Evolutionary conservation across 2,113 vertebrate genomes (phyloP).

Genomic region (Rhizomys pruinosus): DNA sequence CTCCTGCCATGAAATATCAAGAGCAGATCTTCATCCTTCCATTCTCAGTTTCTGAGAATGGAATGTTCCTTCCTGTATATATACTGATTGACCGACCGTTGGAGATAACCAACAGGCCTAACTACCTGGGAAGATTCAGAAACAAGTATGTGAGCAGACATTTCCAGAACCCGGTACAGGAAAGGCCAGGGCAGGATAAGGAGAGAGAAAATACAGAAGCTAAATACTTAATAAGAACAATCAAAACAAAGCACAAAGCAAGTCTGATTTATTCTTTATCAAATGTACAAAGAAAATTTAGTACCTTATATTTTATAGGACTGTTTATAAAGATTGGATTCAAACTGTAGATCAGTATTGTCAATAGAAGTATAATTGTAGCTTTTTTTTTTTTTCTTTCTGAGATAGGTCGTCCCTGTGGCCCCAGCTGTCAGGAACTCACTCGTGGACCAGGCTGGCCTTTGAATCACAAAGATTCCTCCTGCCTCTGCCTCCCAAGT

Average conservation of each 20-base stretch:
- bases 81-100: no score
- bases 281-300: slow-evolving; percentile 16
- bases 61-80: background rate
- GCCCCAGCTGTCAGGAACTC: no score
- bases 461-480: no score
- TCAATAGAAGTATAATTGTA: background rate
- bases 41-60: background rate
- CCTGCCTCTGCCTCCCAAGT: no score
- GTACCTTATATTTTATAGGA: background rate
- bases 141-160: background rate
- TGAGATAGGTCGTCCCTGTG: no score
- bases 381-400: no score
- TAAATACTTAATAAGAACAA: background rate
- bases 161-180: background rate
- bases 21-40: background rate
- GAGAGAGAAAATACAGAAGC: background rate
- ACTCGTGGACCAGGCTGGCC: no score
- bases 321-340: background rate
- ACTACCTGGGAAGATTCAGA: background rate
- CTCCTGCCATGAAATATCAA: background rate
- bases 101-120: background rate
- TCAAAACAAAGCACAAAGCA: background rate
- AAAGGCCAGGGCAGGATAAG: background rate
- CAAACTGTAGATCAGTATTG: background rate
- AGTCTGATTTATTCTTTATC: background rate